A percentile compares a stretch with the other conserved stretches of the same genome.
Conservation (phyloP, 2,113 vertebrate genomes). For the Oxyura jamaicensis region DNA sequence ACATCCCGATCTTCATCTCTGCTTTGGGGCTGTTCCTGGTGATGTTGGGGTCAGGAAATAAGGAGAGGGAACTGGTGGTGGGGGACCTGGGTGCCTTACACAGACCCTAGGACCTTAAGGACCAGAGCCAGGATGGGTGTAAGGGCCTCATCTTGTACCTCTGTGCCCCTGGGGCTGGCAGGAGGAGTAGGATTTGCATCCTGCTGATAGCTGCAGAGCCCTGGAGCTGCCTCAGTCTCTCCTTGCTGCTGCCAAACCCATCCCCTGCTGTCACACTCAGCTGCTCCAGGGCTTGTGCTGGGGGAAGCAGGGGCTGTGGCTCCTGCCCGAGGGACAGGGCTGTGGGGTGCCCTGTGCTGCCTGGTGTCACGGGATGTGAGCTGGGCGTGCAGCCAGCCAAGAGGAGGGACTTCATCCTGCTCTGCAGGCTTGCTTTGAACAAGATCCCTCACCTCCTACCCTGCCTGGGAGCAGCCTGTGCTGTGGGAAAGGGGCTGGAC, state of each 20-base stretch:
- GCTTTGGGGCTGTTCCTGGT: not conserved
- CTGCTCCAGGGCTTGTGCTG: not conserved
- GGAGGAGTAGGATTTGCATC: not conserved
- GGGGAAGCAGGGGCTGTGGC: not conserved
- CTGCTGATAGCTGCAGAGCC: not conserved
- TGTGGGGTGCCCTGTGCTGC: not conserved
- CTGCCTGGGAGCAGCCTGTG: not conserved
- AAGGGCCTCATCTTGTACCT: not conserved
- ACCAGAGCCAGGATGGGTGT: not conserved
- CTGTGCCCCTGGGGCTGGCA: not conserved
- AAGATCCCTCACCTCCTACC: not conserved
- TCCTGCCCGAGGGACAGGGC: not conserved
- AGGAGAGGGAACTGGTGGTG: not conserved
- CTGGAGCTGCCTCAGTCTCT: not conserved
- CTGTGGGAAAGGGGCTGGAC: not conserved
- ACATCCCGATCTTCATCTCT: not conserved
- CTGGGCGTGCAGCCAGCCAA: slow-evolving; percentile 25
- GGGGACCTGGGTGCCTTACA: not conserved
- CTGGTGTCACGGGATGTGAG: not conserved
- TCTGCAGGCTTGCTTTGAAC: slow-evolving; percentile 15
- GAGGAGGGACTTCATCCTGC: not conserved
- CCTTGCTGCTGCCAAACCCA: not conserved
- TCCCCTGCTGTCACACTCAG: not conserved
- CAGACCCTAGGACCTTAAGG: too few species aligned
- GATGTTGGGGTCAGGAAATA: too few species aligned